These are phyloP conservation scores for Gymnarchus niloticus DNA, from an alignment of 2,113 vertebrate genomes.

Conservation along the genomic window DNA sequence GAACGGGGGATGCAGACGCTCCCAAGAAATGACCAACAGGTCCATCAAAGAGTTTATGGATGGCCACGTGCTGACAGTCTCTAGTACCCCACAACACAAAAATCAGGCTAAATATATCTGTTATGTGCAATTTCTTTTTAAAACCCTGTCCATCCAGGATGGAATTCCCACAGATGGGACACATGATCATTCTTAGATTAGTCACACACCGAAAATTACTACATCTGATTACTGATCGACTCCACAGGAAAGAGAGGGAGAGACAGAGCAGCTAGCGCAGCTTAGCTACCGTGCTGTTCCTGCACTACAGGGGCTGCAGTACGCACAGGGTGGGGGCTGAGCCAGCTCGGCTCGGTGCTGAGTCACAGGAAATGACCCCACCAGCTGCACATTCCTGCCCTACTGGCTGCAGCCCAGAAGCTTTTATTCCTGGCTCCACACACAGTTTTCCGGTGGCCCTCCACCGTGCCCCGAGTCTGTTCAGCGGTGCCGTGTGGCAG, in stretches of 20 bases:
- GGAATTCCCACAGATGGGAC: not conserved
- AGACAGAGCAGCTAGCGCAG: not conserved
- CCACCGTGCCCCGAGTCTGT: not conserved
- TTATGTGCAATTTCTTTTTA: not conserved
- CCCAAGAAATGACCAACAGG: not conserved
- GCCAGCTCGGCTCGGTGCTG: conserved; percentile 37
- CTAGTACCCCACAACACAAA: not conserved
- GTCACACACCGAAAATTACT: not conserved
- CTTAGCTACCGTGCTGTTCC: conserved; percentile 21
- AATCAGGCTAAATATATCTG: not conserved
- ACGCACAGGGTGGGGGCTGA: conserved; percentile 38
- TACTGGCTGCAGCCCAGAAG: not conserved
- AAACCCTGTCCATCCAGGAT: not conserved
- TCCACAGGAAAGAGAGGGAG: not conserved
- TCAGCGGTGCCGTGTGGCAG: not conserved
- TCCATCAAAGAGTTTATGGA: not conserved
- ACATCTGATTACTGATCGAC: not conserved
- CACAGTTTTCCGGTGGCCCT: not conserved
- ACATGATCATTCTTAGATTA: not conserved
- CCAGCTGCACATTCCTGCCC: conserved; percentile 35
- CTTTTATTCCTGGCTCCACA: not conserved
- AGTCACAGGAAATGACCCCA: conserved; percentile 40
- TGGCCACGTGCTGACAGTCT: not conserved
- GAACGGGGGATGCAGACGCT: not conserved
- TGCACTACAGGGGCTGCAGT: conserved; percentile 41